Evolutionary conservation across 1,140 invertebrate genomes (phyloP), one percentile per base, ranked within the genome.

Genomic region (Ladona fulva): DNA sequence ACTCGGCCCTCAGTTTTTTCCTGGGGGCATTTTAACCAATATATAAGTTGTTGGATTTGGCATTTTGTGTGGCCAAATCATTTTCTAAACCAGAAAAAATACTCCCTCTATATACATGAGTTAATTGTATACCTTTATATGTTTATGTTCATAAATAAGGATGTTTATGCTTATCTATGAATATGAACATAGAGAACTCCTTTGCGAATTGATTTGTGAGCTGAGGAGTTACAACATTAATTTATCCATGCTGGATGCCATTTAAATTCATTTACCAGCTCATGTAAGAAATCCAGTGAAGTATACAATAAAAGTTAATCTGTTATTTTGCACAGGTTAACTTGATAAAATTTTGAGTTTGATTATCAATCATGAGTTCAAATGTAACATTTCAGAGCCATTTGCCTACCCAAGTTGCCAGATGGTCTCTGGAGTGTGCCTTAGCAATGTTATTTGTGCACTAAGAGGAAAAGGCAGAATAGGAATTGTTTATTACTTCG

Each of bases 271-370:
- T 66, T 66, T 66, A 6, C 52, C 52, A 66, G 52, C n/a, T 66
- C 12, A 12, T 66, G 3, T 12, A 66, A 66, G 16, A 3, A 66
- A 66, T 66, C 29, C 29, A 37, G 29, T 37, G 29, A 37, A 5
- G 29, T 8, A 37, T 37, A 37, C 29, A 37, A 37, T 66, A 12
- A 66, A 66, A 66, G 52, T 66, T 66, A 66, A 66, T 66, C 52
- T 66, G 52, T 66, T 66, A 22, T 66, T 66, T 66, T 66, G n/a
- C 52, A 66, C 52, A 66, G 52, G n/a, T 66, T 66, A 22, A 66
- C 52, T 37, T 37, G 29, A 37, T 37, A 37, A 37, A 37, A 8
- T 37, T 5, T 5, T 37, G 8, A 8, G 8, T 37, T 37, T 37
- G 29, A 37, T 37, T 37, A 37, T 37, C 29, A 37, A 37, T 37